Conservation (phyloP, 2,797 vertebrate genomes). For the Gobio occitaniae region DNA sequence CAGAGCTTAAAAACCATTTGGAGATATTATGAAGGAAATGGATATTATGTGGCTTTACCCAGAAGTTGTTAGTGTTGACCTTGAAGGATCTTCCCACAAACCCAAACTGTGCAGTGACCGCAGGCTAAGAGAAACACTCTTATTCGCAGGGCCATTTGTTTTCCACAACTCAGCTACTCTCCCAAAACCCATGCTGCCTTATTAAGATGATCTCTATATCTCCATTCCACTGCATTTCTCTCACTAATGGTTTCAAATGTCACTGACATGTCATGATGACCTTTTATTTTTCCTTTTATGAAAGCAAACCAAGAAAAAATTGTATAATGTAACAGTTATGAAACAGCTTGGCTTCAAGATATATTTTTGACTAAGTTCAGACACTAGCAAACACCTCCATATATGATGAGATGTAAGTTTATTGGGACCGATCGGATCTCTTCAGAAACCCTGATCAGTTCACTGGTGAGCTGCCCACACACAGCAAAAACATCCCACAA, state of each 20-base stretch:
- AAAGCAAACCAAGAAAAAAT: conserved; percentile 11
- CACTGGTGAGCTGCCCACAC: conserved; percentile 14
- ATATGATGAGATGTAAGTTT: conserved; percentile 25
- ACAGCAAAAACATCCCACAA: conserved; percentile 25
- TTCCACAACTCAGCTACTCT: conserved; percentile 51
- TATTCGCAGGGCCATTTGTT: conserved; percentile 42
- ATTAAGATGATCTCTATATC: conserved; percentile 42
- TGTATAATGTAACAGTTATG: conserved; percentile 4
- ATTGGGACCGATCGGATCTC: conserved; percentile 9
- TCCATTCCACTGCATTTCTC: not conserved
- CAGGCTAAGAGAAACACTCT: conserved; percentile 25
- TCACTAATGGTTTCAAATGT: conserved; percentile 19
- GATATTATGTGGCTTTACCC: conserved; percentile 71
- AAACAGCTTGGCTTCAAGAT: conserved; percentile 12
- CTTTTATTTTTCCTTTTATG: conserved; percentile 1
- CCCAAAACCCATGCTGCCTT: conserved; percentile 29
- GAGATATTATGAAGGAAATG: conserved; percentile 70
- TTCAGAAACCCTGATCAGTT: conserved; percentile 2
- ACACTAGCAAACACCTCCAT: conserved; percentile 22
- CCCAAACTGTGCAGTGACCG: conserved; percentile 36
- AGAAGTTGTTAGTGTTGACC: conserved; percentile 75
- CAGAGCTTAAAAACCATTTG: conserved; percentile 69
- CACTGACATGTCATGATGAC: conserved; percentile 3
- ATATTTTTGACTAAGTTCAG: conserved; percentile 8
- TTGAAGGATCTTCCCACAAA: conserved; percentile 72